Percentiles rank a stretch among this genome's conserved stretches.
Evolutionary conservation across 2,113 vertebrate species (phyloP).

Genomic region (Glaucidium brasilianum): DNA sequence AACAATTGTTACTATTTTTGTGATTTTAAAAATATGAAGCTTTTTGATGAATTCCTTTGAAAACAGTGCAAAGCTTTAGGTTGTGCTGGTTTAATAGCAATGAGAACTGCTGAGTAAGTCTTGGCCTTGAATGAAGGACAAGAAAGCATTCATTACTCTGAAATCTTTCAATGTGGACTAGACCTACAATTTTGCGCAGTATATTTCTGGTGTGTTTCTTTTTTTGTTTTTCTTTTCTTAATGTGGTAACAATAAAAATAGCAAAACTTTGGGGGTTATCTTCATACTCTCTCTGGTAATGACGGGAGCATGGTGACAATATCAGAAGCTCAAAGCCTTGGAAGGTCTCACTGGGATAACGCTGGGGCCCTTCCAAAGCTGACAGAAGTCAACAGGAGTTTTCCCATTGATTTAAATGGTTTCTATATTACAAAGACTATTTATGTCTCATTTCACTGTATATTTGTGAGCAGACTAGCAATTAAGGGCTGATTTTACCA

Average conservation of each 20-base stretch:
- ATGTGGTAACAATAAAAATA: not conserved
- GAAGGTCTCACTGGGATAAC: not conserved
- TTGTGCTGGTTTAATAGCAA: not conserved
- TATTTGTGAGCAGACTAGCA: not conserved
- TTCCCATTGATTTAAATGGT: not conserved
- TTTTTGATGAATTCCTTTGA: not conserved
- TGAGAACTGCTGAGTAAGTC: not conserved
- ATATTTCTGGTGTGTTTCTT: not conserved
- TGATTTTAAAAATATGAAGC: not conserved
- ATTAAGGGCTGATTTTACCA: not conserved
- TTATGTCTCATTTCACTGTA: not conserved
- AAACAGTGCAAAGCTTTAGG: not conserved
- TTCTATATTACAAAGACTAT: not conserved
- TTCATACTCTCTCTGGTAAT: not conserved
- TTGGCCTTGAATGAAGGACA: not conserved
- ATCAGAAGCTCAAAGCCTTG: not conserved
- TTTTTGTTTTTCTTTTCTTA: not conserved
- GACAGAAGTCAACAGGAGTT: not conserved
- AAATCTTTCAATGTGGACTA: not conserved
- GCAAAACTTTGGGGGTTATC: not conserved
- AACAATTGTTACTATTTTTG: not conserved
- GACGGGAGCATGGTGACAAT: not conserved
- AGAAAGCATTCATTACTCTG: not conserved
- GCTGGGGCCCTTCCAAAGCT: not conserved
- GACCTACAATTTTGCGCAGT: not conserved